Evolutionary conservation across 2,113 vertebrate genomes (phyloP).

Genomic region (Rynchops niger): DNA sequence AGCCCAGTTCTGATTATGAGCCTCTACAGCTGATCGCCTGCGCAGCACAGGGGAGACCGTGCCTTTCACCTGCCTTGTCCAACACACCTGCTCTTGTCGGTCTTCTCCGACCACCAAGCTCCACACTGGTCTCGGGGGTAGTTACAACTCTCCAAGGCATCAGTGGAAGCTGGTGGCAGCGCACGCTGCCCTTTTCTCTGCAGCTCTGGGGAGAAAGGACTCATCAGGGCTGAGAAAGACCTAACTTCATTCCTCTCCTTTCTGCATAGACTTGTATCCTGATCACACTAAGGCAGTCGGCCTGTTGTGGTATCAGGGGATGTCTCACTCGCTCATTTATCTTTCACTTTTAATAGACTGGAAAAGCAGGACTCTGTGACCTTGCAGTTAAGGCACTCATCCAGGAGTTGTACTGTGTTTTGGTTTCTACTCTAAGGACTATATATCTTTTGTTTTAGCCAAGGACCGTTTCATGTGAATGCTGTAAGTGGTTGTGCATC

Average conservation of each 20-base stretch:
- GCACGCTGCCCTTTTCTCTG: neutral
- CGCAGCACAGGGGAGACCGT: neutral
- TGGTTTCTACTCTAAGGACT: neutral
- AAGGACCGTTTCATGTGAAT: neutral
- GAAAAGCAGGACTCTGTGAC: neutral
- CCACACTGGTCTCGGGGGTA: neutral
- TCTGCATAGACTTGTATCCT: accelerated
- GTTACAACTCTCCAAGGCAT: neutral
- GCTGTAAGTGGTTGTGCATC: neutral
- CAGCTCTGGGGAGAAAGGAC: neutral
- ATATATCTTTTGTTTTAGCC: neutral
- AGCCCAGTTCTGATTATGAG: neutral
- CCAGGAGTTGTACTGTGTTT: neutral
- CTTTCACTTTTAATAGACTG: neutral
- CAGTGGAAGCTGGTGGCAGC: neutral
- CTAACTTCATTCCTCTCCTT: neutral
- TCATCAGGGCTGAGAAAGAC: neutral
- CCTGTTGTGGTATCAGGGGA: no score
- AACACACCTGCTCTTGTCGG: accelerated
- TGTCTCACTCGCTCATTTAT: neutral
- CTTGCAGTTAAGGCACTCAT: neutral
- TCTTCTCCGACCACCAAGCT: neutral
- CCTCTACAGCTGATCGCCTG: neutral
- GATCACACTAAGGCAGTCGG: accelerated
- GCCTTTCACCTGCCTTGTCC: neutral